Evolutionary conservation across 2,113 vertebrate species (phyloP).

Genomic region (Misgurnus anguillicaudatus): DNA sequence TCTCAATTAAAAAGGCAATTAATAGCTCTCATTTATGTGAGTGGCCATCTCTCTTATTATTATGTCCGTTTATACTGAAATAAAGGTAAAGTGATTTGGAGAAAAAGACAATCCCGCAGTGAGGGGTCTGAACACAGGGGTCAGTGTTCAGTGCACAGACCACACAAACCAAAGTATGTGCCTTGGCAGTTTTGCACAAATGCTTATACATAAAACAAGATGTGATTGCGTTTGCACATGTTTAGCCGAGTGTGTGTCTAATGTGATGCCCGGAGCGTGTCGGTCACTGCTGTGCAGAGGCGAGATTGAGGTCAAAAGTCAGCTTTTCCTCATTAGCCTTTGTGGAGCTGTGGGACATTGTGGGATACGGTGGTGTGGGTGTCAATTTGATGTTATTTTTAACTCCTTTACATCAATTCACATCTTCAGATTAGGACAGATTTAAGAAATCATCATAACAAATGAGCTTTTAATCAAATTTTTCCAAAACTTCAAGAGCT

Average conservation of each 20-base stretch:
- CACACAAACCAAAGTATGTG: slow-evolving; percentile 21
- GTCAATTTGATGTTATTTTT: not conserved
- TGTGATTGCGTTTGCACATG: not conserved
- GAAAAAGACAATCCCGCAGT: not conserved
- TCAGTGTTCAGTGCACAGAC: slow-evolving; percentile 14
- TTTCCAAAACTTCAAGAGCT: not conserved
- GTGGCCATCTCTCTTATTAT: too few species aligned
- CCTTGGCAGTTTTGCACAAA: slow-evolving; percentile 21
- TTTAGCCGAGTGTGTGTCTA: not conserved
- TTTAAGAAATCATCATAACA: not conserved
- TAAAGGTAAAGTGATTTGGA: slow-evolving; percentile 17
- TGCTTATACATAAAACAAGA: slow-evolving; percentile 33
- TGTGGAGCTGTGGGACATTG: not conserved
- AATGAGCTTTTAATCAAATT: too few species aligned
- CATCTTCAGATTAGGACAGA: not conserved
- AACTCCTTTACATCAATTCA: not conserved
- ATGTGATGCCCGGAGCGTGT: not conserved
- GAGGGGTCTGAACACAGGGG: slow-evolving; percentile 15
- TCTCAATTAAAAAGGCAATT: too few species aligned
- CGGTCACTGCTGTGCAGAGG: not conserved
- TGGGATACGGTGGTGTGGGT: slow-evolving; percentile 17
- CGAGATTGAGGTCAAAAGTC: slow-evolving; percentile 19
- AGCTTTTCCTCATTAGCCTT: slow-evolving; percentile 30
- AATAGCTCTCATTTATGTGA: too few species aligned
- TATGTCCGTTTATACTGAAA: not conserved